phyloP scores from a whole-genome alignment of 2,888 invertebrate genomes.

The Drosophila mayaguana region DNA sequence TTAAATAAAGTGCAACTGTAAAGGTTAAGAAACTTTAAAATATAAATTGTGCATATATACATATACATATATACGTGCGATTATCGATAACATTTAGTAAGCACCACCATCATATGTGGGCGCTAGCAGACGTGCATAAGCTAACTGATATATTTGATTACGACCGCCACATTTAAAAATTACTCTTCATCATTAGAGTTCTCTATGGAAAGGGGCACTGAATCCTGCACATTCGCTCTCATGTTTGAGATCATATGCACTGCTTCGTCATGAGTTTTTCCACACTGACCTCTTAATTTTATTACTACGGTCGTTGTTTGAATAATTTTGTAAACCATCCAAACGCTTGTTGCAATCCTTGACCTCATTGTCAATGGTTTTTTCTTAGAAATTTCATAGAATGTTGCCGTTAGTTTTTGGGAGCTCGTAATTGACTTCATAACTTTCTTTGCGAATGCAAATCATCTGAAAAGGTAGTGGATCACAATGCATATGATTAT shows the following conservation, averaged over 20 bases:
- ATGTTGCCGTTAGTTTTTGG: neutral
- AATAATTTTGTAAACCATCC: neutral
- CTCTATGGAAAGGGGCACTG: neutral
- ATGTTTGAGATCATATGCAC: neutral
- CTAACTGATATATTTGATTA: constrained; percentile 2
- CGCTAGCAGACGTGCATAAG: neutral
- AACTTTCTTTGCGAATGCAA: too few species aligned
- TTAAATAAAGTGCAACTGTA: too few species aligned
- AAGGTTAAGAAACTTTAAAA: neutral
- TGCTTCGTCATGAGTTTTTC: neutral
- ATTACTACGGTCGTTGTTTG: neutral
- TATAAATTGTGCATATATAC: neutral
- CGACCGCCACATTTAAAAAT: neutral
- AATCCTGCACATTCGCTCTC: neutral
- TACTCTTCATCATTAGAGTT: too few species aligned
- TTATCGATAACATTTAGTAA: neutral
- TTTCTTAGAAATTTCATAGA: neutral
- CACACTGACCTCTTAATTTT: neutral
- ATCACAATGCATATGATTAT: neutral
- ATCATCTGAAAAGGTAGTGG: neutral
- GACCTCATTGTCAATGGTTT: neutral
- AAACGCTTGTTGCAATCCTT: neutral
- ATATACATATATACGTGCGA: neutral
- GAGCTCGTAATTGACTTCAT: too few species aligned
- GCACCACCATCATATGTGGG: neutral